These are phyloP conservation scores for Plagodis pulveraria DNA, from an alignment of 2,888 invertebrate species.

Conservation along the genomic window DNA sequence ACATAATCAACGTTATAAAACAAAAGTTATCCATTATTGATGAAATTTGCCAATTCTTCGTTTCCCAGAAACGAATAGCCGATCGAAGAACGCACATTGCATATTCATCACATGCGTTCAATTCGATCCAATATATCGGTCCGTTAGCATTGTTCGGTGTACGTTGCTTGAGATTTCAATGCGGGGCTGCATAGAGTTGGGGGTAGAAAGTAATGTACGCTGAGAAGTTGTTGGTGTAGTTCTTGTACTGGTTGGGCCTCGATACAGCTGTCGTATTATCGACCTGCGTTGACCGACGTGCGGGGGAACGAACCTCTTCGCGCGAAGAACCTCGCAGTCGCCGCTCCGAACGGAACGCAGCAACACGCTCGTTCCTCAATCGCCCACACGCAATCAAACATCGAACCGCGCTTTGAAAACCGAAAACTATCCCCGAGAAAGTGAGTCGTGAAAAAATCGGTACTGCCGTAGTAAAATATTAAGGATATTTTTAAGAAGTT, in stretches of 20 bases:
- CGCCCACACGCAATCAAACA: slow-evolving; percentile 39
- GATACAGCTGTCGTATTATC: slow-evolving; percentile 33
- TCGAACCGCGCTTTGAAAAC: slow-evolving; percentile 46
- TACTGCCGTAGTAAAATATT: slow-evolving; percentile 55
- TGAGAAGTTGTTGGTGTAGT: slow-evolving; percentile 20
- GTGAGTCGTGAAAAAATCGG: slow-evolving; percentile 65
- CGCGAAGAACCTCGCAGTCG: slow-evolving; percentile 62
- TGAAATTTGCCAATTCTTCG: slow-evolving; percentile 12
- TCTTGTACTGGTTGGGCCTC: slow-evolving; percentile 19
- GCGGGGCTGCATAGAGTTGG: background rate
- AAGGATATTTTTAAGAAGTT: slow-evolving; percentile 57
- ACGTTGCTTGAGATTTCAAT: slow-evolving; percentile 21
- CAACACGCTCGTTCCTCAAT: slow-evolving; percentile 57
- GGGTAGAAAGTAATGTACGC: slow-evolving; percentile 38
- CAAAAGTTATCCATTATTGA: slow-evolving; percentile 22
- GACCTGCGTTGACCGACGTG: slow-evolving; percentile 61
- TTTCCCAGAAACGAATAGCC: slow-evolving; percentile 37
- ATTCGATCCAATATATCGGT: background rate
- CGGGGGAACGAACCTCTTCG: slow-evolving; percentile 65
- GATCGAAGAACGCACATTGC: slow-evolving; percentile 30
- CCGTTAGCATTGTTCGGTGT: background rate
- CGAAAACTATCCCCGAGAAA: slow-evolving; percentile 51
- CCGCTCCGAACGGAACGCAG: slow-evolving; percentile 66
- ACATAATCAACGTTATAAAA: background rate
- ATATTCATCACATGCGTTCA: slow-evolving; percentile 18